These are phyloP conservation scores for Thripadectes ignobilis DNA, from an alignment of 2,797 vertebrate genomes.

Conservation along the genomic window DNA sequence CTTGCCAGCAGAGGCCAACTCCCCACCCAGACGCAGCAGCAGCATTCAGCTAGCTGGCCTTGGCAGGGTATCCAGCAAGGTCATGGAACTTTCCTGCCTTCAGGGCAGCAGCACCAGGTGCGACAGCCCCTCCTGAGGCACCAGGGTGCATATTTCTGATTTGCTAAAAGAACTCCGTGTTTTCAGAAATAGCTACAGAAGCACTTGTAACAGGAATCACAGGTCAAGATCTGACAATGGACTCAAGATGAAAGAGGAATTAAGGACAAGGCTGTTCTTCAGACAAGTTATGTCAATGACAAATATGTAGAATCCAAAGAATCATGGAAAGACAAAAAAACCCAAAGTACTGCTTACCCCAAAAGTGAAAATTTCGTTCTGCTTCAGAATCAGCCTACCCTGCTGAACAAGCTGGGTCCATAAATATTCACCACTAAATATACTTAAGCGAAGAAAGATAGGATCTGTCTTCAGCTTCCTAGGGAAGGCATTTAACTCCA, in stretches of 20 bases:
- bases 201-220: neutral
- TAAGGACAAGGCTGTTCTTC: neutral
- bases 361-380: neutral
- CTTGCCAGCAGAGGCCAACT: neutral
- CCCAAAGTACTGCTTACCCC: neutral
- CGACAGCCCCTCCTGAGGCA: neutral
- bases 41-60: neutral
- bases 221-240: neutral
- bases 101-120: neutral
- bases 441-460: neutral
- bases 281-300: neutral
- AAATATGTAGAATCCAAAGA: neutral
- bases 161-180: rapidly evolving
- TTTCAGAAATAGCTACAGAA: neutral
- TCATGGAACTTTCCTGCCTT: rapidly evolving
- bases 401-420: neutral
- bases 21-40: rapidly evolving
- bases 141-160: neutral
- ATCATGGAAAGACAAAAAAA: rapidly evolving
- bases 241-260: neutral
- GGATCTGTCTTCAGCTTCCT: neutral
- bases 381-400: neutral
- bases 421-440: neutral
- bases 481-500: neutral
- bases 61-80: neutral